phyloP scores from a whole-genome alignment of 2,888 invertebrate species.

The Drosophila meridionalis region DNA sequence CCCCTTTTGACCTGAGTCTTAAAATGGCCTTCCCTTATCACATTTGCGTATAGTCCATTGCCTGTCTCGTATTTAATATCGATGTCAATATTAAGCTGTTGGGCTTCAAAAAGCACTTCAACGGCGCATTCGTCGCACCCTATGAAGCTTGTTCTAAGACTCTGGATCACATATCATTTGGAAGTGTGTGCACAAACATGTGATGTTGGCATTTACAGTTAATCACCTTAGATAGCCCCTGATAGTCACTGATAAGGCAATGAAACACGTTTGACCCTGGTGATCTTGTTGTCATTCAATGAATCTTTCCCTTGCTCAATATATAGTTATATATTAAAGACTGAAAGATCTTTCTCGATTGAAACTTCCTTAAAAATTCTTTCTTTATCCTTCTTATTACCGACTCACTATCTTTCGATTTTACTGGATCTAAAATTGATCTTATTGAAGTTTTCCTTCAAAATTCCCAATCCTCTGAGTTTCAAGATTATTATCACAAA shows the following conservation, averaged over 20 bases:
- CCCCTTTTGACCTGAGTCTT: constrained; percentile 35
- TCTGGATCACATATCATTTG: constrained; percentile 18
- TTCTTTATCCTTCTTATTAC: background rate
- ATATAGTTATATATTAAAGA: background rate
- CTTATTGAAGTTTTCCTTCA: background rate
- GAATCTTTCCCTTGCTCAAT: background rate
- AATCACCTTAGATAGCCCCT: constrained; percentile 6
- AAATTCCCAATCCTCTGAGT: background rate
- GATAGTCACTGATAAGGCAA: constrained; percentile 1
- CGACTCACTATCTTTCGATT: background rate
- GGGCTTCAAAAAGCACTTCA: constrained; percentile 47
- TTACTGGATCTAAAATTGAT: background rate
- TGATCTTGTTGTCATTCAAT: constrained; percentile 18
- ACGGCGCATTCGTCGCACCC: constrained; percentile 6
- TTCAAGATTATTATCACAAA: background rate
- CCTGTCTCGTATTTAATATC: constrained; percentile 14
- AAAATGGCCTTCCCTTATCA: constrained; percentile 3
- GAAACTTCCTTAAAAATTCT: background rate
- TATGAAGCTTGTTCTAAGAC: constrained; percentile 17
- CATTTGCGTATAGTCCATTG: background rate
- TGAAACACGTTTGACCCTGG: background rate
- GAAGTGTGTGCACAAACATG: constrained; percentile 26
- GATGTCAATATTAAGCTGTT: constrained; percentile 35
- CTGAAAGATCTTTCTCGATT: background rate
- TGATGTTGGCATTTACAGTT: constrained; percentile 34